Percentiles rank a stretch among this genome's conserved stretches.
Conservation (phyloP, 1,140 invertebrate species). For the Hesperophylax magnus region DNA sequence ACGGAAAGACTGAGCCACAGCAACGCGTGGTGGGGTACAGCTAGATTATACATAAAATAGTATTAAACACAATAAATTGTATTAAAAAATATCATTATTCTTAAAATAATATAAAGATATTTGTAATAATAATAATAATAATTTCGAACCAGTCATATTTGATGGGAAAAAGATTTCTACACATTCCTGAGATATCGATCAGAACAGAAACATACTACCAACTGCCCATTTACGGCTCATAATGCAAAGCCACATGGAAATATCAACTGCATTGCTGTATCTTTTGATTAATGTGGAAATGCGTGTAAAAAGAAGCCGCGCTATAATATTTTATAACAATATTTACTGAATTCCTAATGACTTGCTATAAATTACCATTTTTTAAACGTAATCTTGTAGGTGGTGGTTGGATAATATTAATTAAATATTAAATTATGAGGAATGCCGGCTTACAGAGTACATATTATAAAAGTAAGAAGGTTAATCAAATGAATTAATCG, state of each 20-base stretch:
- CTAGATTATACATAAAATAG: no score
- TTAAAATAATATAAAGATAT: no score
- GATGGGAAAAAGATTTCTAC: background rate
- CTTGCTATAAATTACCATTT: conserved; percentile 23
- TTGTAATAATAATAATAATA: no score
- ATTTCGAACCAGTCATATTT: background rate
- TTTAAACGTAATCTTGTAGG: conserved; percentile 5
- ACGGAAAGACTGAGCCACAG: no score
- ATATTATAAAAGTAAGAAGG: conserved; percentile 7
- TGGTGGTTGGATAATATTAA: conserved; percentile 11
- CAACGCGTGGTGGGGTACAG: no score
- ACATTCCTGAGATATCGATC: conserved; percentile 14
- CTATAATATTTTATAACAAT: conserved; percentile 25
- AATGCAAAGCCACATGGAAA: conserved; percentile 1
- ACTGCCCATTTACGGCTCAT: background rate
- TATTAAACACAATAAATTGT: no score
- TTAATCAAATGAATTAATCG: conserved; percentile 17
- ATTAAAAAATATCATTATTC: no score
- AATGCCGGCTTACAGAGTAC: background rate
- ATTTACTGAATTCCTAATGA: conserved; percentile 24
- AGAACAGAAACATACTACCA: background rate
- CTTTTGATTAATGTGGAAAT: conserved; percentile 23
- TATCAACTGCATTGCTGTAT: background rate
- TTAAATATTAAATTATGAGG: conserved; percentile 10
- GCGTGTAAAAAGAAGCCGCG: conserved; percentile 11